Conservation (phyloP, 2,888 invertebrate species). For the Cepaea hortensis region DNA sequence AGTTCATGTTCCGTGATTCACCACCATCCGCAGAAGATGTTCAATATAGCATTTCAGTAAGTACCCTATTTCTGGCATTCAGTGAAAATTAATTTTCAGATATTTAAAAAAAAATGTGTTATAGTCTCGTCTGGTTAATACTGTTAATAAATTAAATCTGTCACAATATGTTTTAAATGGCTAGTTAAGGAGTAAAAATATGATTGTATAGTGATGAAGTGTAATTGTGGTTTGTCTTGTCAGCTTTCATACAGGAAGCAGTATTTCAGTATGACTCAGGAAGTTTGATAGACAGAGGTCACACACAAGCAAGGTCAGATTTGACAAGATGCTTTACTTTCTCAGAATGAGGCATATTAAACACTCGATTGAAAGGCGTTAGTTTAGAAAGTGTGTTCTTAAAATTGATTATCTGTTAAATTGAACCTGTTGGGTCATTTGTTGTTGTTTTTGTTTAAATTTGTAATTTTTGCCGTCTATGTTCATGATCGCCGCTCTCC, state of each 20-base stretch:
- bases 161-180: no score
- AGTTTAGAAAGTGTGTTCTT: not conserved
- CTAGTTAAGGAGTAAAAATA: no score
- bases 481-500: no score
- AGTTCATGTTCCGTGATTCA: no score
- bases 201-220: slow-evolving; percentile 13
- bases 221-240: slow-evolving; percentile 36
- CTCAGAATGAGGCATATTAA: not conserved
- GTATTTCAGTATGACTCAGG: slow-evolving; percentile 71
- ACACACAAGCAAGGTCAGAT: slow-evolving; percentile 56
- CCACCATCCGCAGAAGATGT: no score
- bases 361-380: not conserved
- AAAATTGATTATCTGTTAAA: not conserved
- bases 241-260: slow-evolving; percentile 41
- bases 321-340: not conserved
- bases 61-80: no score
- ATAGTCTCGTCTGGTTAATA: no score
- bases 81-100: no score
- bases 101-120: no score
- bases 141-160: no score
- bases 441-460: not conserved
- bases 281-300: slow-evolving; percentile 63
- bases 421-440: not conserved
- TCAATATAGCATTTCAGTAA: no score
- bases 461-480: no score